Percentiles rank a stretch among this genome's conserved stretches.
Conservation (phyloP, 2,113 vertebrate genomes). For the Nerophis lumbriciformis region DNA sequence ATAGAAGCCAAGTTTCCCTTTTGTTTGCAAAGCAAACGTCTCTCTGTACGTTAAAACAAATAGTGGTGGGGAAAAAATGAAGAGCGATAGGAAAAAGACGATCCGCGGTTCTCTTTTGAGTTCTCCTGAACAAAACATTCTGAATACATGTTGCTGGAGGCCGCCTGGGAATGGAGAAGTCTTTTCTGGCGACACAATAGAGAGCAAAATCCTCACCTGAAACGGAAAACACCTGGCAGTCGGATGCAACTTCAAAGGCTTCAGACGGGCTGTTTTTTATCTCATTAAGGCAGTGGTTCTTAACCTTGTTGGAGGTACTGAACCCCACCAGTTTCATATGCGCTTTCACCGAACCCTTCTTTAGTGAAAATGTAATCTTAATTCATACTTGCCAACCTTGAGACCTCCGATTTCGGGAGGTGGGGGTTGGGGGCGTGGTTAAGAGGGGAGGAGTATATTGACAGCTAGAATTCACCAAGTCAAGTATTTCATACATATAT, state of each 20-base stretch:
- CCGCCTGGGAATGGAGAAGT: slow-evolving; percentile 35
- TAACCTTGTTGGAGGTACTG: too few relatives aligned
- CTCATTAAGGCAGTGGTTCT: too few relatives aligned
- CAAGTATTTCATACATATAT: too few relatives aligned
- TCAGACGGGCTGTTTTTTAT: slow-evolving; percentile 17
- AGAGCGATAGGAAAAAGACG: slow-evolving; percentile 9
- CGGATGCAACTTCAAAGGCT: slow-evolving; percentile 55
- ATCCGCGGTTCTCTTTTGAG: slow-evolving; percentile 32
- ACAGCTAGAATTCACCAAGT: too few relatives aligned
- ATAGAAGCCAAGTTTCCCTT: slow-evolving; percentile 17
- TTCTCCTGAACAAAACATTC: slow-evolving; percentile 38
- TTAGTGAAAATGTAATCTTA: too few relatives aligned
- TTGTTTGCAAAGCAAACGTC: slow-evolving; percentile 35
- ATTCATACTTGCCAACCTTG: too few relatives aligned
- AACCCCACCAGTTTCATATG: too few relatives aligned
- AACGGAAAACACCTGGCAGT: slow-evolving; percentile 56
- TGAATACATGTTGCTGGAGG: slow-evolving; percentile 45
- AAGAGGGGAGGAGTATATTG: too few relatives aligned
- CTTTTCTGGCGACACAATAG: slow-evolving; percentile 56
- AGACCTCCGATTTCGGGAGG: too few relatives aligned
- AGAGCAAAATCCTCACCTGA: slow-evolving; percentile 41
- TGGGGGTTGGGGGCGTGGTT: too few relatives aligned
- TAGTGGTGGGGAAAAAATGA: slow-evolving; percentile 4
- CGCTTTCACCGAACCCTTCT: too few relatives aligned
- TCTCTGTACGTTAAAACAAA: slow-evolving; percentile 28